Percentiles rank a stretch among this genome's conserved stretches.
Evolutionary conservation across 2,888 invertebrate genomes (phyloP).

Genomic region (Shargacucullia verbasci): DNA sequence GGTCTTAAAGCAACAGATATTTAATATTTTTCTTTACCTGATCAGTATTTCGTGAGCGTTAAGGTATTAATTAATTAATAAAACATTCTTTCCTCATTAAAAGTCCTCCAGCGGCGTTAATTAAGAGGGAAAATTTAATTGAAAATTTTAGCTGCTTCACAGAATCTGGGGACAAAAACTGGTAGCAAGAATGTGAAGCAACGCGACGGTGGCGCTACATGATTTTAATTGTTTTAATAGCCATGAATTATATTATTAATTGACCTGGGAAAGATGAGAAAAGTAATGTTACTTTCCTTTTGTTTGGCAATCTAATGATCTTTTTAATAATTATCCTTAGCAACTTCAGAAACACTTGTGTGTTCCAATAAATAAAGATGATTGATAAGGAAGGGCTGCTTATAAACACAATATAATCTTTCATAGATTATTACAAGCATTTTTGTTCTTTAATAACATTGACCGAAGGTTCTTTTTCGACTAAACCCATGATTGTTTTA

Average conservation of each 20-base stretch:
- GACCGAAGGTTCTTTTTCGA: background rate
- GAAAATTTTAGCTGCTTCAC: constrained; percentile 25
- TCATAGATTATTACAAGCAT: background rate
- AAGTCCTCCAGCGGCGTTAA: constrained; percentile 19
- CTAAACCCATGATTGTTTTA: constrained; percentile 15
- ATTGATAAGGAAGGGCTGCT: background rate
- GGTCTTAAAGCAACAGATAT: background rate
- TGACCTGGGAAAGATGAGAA: too few relatives aligned
- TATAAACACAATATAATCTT: constrained; percentile 15
- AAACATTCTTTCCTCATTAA: constrained; percentile 12
- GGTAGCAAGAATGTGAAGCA: background rate
- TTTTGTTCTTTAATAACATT: too few relatives aligned
- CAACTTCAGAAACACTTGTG: too few relatives aligned
- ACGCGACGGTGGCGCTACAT: background rate
- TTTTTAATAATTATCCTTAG: too few relatives aligned
- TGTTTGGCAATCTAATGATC: too few relatives aligned
- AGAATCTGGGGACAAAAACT: constrained; percentile 4
- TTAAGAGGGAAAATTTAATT: constrained; percentile 18
- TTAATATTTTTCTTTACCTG: background rate
- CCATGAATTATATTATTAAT: too few relatives aligned
- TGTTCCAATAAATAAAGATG: too few relatives aligned
- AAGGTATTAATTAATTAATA: constrained; percentile 20
- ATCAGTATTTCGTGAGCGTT: constrained; percentile 1
- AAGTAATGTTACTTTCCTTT: too few relatives aligned
- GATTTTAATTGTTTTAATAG: too few relatives aligned